Conservation (phyloP, 2,113 vertebrate species). For the Orientallactaga bullata region DNA sequence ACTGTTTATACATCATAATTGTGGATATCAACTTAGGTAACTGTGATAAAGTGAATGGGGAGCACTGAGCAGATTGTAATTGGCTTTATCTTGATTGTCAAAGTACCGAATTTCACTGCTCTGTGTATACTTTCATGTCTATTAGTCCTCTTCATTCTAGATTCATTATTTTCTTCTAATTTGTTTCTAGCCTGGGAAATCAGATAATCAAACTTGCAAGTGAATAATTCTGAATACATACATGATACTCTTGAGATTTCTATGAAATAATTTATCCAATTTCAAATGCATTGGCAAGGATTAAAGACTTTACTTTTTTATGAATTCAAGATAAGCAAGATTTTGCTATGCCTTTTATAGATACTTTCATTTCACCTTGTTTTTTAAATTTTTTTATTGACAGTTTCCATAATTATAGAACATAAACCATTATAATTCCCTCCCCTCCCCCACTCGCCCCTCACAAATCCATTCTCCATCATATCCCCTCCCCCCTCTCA, state of each 20-base stretch:
- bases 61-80: background rate
- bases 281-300: background rate
- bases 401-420: too few species aligned
- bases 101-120: background rate
- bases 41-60: background rate
- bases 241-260: background rate
- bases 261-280: background rate
- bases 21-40: background rate
- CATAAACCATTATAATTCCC: too few species aligned
- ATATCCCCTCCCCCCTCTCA: too few species aligned
- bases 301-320: background rate
- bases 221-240: slow-evolving; percentile 8
- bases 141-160: background rate
- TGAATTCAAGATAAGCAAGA: background rate
- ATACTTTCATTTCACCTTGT: slow-evolving; percentile 22
- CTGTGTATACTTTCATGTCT: background rate
- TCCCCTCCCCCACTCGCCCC: too few species aligned
- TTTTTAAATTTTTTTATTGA: too few species aligned
- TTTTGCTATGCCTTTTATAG: background rate
- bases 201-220: background rate
- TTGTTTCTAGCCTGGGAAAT: slow-evolving; percentile 9
- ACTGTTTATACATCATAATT: background rate
- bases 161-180: background rate
- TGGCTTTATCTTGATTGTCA: background rate
- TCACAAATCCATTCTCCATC: too few species aligned